A percentile compares a stretch with the other conserved stretches of the same genome.
phyloP scores from a whole-genome alignment of 2,888 invertebrate genomes.

The Pachydiplax longipennis region DNA sequence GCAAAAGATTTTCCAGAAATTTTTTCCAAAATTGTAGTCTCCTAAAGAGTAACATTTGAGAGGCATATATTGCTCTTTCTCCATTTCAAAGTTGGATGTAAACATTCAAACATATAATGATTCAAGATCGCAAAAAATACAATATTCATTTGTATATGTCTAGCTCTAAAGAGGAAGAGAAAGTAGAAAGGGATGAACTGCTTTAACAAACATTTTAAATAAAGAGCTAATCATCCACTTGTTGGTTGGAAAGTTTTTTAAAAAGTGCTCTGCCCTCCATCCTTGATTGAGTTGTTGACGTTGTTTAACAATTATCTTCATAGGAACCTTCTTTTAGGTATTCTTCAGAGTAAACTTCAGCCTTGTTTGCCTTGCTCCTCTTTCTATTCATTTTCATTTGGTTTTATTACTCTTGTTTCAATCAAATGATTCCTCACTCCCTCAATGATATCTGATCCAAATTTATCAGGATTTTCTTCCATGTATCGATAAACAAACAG shows the following conservation, averaged over 20 bases:
- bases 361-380: constrained; percentile 20
- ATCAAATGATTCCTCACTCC: constrained; percentile 74
- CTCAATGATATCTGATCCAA: constrained; percentile 71
- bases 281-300: neutral
- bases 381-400: constrained; percentile 63
- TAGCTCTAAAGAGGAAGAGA: too few relatives aligned
- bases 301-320: neutral
- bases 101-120: too few relatives aligned
- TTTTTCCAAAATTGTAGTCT: too few relatives aligned
- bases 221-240: neutral
- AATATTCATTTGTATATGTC: too few relatives aligned
- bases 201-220: too few relatives aligned
- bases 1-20: too few relatives aligned
- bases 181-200: too few relatives aligned
- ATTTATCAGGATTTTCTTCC: constrained; percentile 75
- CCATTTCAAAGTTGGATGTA: too few relatives aligned
- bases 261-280: neutral
- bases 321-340: neutral
- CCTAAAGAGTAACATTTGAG: too few relatives aligned
- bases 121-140: too few relatives aligned
- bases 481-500: constrained; percentile 80
- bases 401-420: constrained; percentile 69
- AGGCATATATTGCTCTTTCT: too few relatives aligned
- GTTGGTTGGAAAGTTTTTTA: neutral
- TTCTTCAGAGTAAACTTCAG: neutral